Base-by-base conservation (phyloP, 2,888 invertebrate genomes). In the Ischnura elegans region DNA sequence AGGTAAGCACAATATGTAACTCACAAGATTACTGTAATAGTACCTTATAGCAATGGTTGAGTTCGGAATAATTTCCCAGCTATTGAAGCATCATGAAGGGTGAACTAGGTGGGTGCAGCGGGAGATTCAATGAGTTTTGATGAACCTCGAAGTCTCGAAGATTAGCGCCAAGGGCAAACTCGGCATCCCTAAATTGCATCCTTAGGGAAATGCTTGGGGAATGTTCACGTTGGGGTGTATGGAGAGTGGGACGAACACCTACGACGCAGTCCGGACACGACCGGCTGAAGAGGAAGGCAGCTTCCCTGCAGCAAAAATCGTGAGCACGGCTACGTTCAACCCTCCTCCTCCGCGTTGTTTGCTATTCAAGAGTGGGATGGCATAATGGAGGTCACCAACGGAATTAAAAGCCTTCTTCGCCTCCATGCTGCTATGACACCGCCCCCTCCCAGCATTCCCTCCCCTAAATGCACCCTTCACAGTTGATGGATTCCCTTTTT, bases 401-500 rank as follows among this genome's bases (percentile, higher is more conserved):
- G 76, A 76, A 76, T 76, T 76, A 76, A 36, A 76, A 76, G 76
- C 43, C 51, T 43, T 66, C n/a, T n/a, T n/a, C n/a, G n/a, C n/a
- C n/a, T n/a, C n/a, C n/a, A n/a, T n/a, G n/a, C n/a, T n/a, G n/a
- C n/a, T n/a, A n/a, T n/a, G n/a, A n/a, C n/a, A n/a, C 90, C 43
- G 21, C 25, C 43, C 5, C n/a, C 43, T n/a, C 25, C 25, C 0
- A 13, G 13, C 47, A 25, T 47, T 47, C 47, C 21, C 42, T 13
- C 42, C 55, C 3, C 45, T 25, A 76, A 76, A 76, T 76, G 76
- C 76, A 36, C 76, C 76, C 76, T 76, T 76, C 76, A 76, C 76
- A 76, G 76, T 76, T 76, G 76, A 76, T 76, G 76, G 76, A 76
- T 76, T 76, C 16, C 76, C 76, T 13, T 36, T n/a, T 86, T 46